Percentiles rank a stretch among this genome's conserved stretches.
Conservation (phyloP, 1,140 invertebrate genomes). For the Drosophila kohkoa region DNA sequence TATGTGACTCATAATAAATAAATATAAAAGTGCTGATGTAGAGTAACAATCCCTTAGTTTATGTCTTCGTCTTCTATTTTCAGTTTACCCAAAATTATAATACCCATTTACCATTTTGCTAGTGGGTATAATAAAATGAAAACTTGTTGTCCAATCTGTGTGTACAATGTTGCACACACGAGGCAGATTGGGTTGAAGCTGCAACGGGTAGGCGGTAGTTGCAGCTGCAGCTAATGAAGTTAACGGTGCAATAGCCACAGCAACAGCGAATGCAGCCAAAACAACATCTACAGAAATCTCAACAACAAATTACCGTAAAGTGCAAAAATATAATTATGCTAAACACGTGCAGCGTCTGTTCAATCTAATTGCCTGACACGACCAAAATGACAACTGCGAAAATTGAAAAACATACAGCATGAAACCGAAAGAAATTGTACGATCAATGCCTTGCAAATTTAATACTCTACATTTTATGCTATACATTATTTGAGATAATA, state of each 20-base stretch:
- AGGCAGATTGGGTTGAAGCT: constrained; percentile 21
- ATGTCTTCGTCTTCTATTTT: too few species aligned
- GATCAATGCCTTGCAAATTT: not conserved
- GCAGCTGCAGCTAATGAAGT: constrained; percentile 76
- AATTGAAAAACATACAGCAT: not conserved
- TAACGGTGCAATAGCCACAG: constrained; percentile 59
- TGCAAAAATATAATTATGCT: constrained; percentile 77
- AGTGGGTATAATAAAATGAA: constrained; percentile 31
- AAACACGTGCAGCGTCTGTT: constrained; percentile 70
- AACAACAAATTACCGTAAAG: constrained; percentile 68
- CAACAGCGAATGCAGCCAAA: constrained; percentile 13
- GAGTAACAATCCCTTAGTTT: too few species aligned
- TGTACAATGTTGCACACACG: constrained; percentile 58
- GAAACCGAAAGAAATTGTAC: not conserved
- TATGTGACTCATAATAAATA: too few species aligned
- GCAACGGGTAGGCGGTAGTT: constrained; percentile 54
- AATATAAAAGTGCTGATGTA: too few species aligned
- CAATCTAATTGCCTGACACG: constrained; percentile 75
- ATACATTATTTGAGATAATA: not conserved
- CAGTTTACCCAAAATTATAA: too few species aligned
- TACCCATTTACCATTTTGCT: too few species aligned
- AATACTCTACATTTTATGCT: constrained; percentile 1
- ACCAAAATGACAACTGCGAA: constrained; percentile 48
- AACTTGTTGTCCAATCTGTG: constrained; percentile 63
- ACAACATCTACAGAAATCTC: constrained; percentile 7